phyloP scores from a whole-genome alignment of 2,113 vertebrate genomes.

The Heterotis niloticus region DNA sequence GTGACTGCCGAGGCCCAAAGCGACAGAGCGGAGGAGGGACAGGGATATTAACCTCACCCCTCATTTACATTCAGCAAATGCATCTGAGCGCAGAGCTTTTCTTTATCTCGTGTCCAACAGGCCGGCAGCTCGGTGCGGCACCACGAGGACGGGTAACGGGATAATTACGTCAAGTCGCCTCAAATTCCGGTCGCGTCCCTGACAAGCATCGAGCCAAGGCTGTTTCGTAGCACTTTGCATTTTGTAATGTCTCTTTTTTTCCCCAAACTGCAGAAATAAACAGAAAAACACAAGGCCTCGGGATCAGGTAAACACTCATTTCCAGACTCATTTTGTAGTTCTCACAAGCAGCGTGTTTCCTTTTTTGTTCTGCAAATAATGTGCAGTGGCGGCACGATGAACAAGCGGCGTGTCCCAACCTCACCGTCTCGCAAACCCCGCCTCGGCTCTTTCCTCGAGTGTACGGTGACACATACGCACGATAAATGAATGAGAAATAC shows the following conservation, averaged over 20 bases:
- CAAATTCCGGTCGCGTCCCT: slow-evolving; percentile 12
- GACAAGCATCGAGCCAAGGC: neutral
- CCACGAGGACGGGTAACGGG: neutral
- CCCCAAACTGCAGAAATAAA: neutral
- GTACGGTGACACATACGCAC: neutral
- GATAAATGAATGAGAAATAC: neutral
- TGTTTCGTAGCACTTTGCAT: neutral
- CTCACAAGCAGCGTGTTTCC: neutral
- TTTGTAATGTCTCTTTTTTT: too few relatives aligned
- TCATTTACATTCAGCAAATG: slow-evolving; percentile 10
- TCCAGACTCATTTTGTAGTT: neutral
- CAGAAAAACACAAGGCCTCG: neutral
- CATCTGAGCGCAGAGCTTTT: neutral
- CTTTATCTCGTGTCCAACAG: slow-evolving; percentile 14
- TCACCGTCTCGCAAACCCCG: too few relatives aligned
- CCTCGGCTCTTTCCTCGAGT: too few relatives aligned
- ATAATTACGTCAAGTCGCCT: slow-evolving; percentile 15
- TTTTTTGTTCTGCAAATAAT: neutral
- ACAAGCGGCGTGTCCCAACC: neutral
- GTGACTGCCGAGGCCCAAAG: slow-evolving; percentile 9
- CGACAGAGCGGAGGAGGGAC: neutral
- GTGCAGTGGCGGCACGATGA: neutral
- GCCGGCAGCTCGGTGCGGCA: neutral
- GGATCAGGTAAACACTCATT: slow-evolving; percentile 6
- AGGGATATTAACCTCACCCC: neutral